These are phyloP conservation scores for Somateria mollissima DNA, from an alignment of 2,797 vertebrate species.

Conservation along the genomic window DNA sequence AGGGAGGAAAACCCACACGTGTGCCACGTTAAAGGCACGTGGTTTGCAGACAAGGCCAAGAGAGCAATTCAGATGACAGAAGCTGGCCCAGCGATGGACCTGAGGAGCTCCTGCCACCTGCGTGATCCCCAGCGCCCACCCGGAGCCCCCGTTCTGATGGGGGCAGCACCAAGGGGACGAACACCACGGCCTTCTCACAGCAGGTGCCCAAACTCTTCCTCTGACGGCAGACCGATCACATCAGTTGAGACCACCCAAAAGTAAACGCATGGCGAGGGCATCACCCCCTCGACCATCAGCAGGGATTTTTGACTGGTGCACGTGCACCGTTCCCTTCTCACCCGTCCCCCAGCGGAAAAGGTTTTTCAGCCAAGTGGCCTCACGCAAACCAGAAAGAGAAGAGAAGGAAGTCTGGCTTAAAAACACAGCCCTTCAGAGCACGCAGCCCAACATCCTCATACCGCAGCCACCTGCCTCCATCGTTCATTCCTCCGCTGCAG, in stretches of 20 bases:
- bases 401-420: not conserved
- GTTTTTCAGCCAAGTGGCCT: not conserved
- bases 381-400: not conserved
- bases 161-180: not conserved
- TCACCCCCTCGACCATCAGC: not conserved
- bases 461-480: not conserved
- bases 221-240: not conserved
- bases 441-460: not conserved
- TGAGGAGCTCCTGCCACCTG: too few species aligned
- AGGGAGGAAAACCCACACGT: not conserved
- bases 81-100: rapidly evolving
- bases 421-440: not conserved
- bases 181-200: not conserved
- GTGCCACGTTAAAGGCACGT: not conserved
- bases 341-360: not conserved
- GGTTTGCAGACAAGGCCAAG: not conserved
- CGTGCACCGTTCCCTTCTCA: not conserved
- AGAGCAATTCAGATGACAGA: not conserved
- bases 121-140: not conserved
- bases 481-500: not conserved
- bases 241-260: not conserved
- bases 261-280: not conserved
- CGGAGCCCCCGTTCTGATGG: too few species aligned
- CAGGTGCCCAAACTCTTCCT: not conserved
- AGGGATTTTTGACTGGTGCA: not conserved